phyloP scores from a whole-genome alignment of 1,140 invertebrate genomes.

The Galendromus occidentalis region DNA sequence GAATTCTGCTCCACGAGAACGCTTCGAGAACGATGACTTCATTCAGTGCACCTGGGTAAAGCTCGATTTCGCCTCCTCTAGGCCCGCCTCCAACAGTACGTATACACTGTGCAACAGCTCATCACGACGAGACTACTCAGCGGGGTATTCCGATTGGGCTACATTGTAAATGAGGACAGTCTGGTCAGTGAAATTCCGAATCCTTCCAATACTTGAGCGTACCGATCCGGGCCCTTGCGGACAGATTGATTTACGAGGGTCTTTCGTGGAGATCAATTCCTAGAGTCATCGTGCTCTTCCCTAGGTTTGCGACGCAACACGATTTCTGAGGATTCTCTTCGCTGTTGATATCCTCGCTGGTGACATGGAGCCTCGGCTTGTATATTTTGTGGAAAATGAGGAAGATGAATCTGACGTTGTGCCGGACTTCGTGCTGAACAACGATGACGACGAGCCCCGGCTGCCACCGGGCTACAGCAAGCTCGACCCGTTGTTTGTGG shows the following conservation, averaged over 20 bases:
- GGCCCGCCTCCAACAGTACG: conserved; percentile 41
- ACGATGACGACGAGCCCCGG: conserved; percentile 22
- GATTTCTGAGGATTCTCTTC: conserved; percentile 50
- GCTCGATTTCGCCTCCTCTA: background rate
- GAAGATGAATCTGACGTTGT: conserved; percentile 22
- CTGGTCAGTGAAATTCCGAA: conserved; percentile 43
- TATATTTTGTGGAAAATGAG: conserved; percentile 24
- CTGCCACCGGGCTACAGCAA: conserved; percentile 18
- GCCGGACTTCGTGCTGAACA: conserved; percentile 25
- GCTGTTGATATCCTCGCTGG: conserved; percentile 73
- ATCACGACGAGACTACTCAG: conserved; percentile 56
- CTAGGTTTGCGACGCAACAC: conserved; percentile 20
- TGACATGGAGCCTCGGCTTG: conserved; percentile 42
- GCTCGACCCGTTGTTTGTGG: conserved; percentile 26
- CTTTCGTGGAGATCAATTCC: background rate
- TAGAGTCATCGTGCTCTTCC: background rate
- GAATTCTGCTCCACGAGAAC: too few relatives aligned
- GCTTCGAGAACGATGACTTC: background rate
- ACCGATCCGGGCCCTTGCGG: too few relatives aligned
- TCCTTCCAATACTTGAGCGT: too few relatives aligned
- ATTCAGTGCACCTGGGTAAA: background rate
- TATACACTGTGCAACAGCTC: conserved; percentile 64
- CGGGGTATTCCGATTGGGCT: conserved; percentile 46
- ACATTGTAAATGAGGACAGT: conserved; percentile 59
- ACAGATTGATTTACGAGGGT: too few relatives aligned